Evolutionary conservation across 1,140 invertebrate species (phyloP).

Genomic region (Orius laevigatus): DNA sequence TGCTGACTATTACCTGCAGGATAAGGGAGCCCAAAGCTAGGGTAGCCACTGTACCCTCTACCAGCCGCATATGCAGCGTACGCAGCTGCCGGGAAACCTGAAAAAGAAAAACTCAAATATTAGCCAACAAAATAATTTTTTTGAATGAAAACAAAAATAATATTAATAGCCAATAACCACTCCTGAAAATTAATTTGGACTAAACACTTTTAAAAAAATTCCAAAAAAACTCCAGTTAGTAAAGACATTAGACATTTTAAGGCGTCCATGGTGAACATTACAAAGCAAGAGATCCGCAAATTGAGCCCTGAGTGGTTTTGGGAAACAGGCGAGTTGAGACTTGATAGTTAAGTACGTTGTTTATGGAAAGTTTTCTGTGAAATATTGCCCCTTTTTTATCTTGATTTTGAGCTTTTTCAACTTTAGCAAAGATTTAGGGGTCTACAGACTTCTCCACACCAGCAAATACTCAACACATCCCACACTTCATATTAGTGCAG

Average conservation of each 20-base stretch:
- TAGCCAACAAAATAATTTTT: not conserved
- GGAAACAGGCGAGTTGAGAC: no score
- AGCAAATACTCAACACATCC: slow-evolving; percentile 29
- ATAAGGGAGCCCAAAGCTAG: slow-evolving; percentile 90
- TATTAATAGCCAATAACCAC: not conserved
- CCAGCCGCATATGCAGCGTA: slow-evolving; percentile 86
- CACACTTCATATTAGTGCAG: slow-evolving; percentile 11
- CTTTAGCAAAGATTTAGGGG: no score
- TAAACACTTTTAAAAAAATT: not conserved
- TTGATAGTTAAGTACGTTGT: no score
- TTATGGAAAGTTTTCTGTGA: no score
- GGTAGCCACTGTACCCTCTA: slow-evolving; percentile 86
- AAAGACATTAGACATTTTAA: no score
- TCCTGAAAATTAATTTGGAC: not conserved
- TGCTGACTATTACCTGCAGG: slow-evolving; percentile 75
- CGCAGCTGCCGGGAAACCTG: slow-evolving; percentile 82
- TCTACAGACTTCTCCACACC: no score
- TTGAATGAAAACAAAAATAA: not conserved
- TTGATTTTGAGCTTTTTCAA: no score
- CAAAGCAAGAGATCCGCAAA: no score
- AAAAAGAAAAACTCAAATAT: slow-evolving; percentile 24
- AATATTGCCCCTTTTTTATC: no score
- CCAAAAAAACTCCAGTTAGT: not conserved
- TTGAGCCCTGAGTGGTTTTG: no score
- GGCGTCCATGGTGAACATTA: no score